Percentiles rank a stretch among this genome's conserved stretches.
Evolutionary conservation across 2,888 invertebrate genomes (phyloP).

Genomic region (Conus canariensis): DNA sequence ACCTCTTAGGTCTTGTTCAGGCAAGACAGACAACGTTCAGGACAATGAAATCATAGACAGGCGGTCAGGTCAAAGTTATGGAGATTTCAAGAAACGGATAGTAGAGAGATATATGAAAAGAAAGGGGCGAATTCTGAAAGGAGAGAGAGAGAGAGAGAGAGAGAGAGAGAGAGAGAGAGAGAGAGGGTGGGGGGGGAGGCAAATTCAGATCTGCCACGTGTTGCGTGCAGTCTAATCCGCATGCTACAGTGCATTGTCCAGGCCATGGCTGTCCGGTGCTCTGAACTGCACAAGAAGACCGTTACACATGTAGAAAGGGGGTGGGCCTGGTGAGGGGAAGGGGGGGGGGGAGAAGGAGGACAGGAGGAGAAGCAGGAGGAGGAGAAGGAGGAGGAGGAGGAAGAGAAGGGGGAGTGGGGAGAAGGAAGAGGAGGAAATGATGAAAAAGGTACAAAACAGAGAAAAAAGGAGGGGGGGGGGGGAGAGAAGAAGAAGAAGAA

Average conservation of each 20-base stretch:
- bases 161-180: neutral
- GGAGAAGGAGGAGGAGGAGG: neutral
- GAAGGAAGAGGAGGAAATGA: neutral
- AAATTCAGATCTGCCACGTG: no score
- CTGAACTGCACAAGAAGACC: no score
- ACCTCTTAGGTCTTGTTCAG: no score
- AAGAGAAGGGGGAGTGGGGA: neutral
- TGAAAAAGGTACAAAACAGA: neutral
- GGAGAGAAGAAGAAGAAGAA: neutral
- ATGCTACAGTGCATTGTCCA: no score
- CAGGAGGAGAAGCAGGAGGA: neutral
- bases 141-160: conserved; percentile 5
- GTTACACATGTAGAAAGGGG: neutral
- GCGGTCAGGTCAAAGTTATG: no score
- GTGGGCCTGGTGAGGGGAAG: neutral
- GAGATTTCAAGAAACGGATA: neutral
- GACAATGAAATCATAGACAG: no score
- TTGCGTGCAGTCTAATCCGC: no score
- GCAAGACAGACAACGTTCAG: no score
- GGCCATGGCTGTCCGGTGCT: no score
- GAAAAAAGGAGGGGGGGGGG: neutral
- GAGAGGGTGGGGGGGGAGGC: neutral
- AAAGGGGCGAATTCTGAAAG: neutral
- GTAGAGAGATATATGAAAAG: neutral
- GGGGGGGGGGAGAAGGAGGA: neutral